Evolutionary conservation across 2,888 invertebrate genomes (phyloP).

Genomic region (Drosophila colorata): DNA sequence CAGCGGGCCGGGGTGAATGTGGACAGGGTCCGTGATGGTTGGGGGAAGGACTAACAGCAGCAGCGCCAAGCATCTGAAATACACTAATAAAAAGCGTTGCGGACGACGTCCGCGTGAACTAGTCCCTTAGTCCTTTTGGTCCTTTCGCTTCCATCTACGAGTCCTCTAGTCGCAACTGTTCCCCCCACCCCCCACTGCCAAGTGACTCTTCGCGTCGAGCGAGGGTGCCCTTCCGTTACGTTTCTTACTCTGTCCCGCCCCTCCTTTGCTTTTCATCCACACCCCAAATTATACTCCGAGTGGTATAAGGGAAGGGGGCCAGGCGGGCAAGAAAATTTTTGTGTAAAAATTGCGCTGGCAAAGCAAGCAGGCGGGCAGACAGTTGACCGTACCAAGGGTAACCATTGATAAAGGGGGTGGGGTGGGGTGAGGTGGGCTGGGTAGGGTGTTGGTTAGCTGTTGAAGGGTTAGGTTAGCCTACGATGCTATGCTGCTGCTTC

Average conservation of each 20-base stretch:
- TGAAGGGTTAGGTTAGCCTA: constrained; percentile 60
- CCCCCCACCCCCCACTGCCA: constrained; percentile 37
- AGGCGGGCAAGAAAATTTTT: constrained; percentile 72
- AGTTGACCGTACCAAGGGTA: constrained; percentile 59
- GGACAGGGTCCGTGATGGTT: background rate
- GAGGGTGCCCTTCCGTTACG: constrained; percentile 24
- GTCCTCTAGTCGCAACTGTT: constrained; percentile 25
- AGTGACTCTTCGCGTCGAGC: constrained; percentile 53
- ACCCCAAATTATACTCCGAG: constrained; percentile 64
- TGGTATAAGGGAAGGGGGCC: constrained; percentile 13
- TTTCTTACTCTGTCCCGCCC: background rate
- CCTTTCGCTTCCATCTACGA: constrained; percentile 12
- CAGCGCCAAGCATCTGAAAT: constrained; percentile 57
- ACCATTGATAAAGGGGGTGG: constrained; percentile 32
- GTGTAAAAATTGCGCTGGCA: constrained; percentile 81
- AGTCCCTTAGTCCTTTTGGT: constrained; percentile 63
- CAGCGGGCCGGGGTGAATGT: background rate
- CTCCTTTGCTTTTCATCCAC: constrained; percentile 32
- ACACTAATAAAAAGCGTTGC: constrained; percentile 69
- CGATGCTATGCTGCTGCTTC: too few relatives aligned
- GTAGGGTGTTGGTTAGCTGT: constrained; percentile 39
- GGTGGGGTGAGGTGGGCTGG: constrained; percentile 3
- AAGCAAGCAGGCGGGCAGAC: constrained; percentile 69
- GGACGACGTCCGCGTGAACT: constrained; percentile 70
- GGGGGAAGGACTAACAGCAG: constrained; percentile 14